Evolutionary conservation across 2,888 invertebrate genomes (phyloP).

Genomic region (Drosophila paramelanica): DNA sequence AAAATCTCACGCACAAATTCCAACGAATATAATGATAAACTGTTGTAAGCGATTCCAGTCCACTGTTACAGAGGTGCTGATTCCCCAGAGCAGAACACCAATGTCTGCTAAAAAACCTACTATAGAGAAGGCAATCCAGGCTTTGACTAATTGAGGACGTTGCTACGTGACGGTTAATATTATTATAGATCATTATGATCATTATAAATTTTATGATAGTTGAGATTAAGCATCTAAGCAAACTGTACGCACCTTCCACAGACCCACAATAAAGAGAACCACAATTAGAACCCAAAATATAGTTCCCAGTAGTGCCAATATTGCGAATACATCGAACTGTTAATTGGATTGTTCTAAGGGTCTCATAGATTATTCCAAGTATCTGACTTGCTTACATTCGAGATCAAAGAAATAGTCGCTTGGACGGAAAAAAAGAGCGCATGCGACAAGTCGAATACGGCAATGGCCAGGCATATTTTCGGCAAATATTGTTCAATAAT

Average conservation of each 20-base stretch:
- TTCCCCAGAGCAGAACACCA: constrained; percentile 56
- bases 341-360: background rate
- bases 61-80: constrained; percentile 46
- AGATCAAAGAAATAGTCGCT: constrained; percentile 47
- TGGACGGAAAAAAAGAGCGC: constrained; percentile 61
- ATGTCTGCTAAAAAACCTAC: constrained; percentile 59
- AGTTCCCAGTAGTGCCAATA: constrained; percentile 61
- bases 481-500: constrained; percentile 31
- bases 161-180: constrained; percentile 25
- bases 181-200: background rate
- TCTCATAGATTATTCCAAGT: background rate
- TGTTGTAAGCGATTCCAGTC: constrained; percentile 47
- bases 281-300: constrained; percentile 62
- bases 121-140: constrained; percentile 65
- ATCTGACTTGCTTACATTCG: constrained; percentile 40
- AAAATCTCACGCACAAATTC: constrained; percentile 48
- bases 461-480: constrained; percentile 56
- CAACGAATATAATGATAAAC: constrained; percentile 57
- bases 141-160: constrained; percentile 44
- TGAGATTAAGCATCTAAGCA: background rate
- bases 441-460: constrained; percentile 54
- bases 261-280: constrained; percentile 59
- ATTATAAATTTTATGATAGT: background rate
- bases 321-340: constrained; percentile 45
- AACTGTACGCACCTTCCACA: constrained; percentile 53